Percentiles rank a stretch among this genome's conserved stretches.
phyloP scores from a whole-genome alignment of 2,797 vertebrate genomes.

The Todus mexicanus region DNA sequence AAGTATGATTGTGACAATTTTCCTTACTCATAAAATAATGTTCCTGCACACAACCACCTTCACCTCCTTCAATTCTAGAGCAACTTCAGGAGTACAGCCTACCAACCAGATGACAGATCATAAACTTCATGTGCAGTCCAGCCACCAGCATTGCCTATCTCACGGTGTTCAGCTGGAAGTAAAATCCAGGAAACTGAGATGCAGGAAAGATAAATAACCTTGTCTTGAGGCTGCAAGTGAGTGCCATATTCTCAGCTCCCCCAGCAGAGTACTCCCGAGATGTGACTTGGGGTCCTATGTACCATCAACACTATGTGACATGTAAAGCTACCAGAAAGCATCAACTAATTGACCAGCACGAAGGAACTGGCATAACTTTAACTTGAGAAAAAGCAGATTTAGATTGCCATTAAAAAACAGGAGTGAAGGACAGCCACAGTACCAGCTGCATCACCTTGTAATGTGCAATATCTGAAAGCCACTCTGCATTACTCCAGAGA shows the following conservation, averaged over 20 bases:
- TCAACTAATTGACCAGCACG: background rate
- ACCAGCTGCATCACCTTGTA: background rate
- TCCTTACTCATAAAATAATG: constrained; percentile 19
- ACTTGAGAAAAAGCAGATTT: background rate
- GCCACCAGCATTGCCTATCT: background rate
- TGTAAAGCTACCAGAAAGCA: background rate
- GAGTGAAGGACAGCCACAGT: background rate
- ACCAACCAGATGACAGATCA: background rate
- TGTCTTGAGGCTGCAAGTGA: background rate
- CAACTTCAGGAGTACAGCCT: background rate
- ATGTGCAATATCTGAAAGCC: background rate
- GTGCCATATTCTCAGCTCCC: background rate
- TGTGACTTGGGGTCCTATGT: background rate
- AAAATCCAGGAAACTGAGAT: background rate
- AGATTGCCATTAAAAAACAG: background rate
- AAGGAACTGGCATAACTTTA: background rate
- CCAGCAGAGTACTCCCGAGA: background rate
- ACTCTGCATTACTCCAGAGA: background rate
- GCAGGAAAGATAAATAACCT: background rate
- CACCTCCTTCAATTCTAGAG: background rate
- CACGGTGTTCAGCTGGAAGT: background rate
- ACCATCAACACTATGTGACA: background rate
- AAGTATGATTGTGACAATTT: constrained; percentile 31
- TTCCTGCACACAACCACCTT: background rate
- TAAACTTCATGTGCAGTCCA: background rate